These are phyloP conservation scores for Acanthococcus lagerstroemiae DNA, from an alignment of 2,888 invertebrate genomes.

Conservation along the genomic window DNA sequence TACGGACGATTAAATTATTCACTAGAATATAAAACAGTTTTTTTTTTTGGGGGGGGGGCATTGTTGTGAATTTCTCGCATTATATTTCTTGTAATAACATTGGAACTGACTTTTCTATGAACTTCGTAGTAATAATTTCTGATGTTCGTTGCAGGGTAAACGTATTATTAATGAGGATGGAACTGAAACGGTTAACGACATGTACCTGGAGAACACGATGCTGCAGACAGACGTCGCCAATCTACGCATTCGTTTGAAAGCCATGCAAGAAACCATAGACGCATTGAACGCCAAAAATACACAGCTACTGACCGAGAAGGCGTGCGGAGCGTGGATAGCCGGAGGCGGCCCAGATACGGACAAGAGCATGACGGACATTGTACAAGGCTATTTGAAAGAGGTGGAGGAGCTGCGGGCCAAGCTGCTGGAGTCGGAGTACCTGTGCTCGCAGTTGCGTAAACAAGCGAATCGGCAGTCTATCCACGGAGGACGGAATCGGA, in stretches of 20 bases:
- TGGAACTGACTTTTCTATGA: constrained; percentile 10
- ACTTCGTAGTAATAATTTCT: too few relatives aligned
- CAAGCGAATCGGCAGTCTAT: constrained; percentile 14
- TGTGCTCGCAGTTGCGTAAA: constrained; percentile 59
- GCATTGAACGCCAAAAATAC: constrained; percentile 72
- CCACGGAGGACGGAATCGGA: constrained; percentile 12
- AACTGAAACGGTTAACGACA: constrained; percentile 78
- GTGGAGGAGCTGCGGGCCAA: constrained; percentile 83
- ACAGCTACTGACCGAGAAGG: constrained; percentile 68
- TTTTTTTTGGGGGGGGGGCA: too few relatives aligned
- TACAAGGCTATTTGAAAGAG: constrained; percentile 78
- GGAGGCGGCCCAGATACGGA: constrained; percentile 41
- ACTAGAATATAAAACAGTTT: too few relatives aligned
- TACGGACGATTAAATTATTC: too few relatives aligned
- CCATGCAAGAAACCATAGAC: constrained; percentile 88
- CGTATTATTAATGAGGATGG: constrained; percentile 78
- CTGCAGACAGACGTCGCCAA: constrained; percentile 79
- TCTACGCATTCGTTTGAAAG: constrained; percentile 77
- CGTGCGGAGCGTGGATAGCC: constrained; percentile 40
- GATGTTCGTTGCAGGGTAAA: constrained; percentile 58
- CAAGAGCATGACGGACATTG: constrained; percentile 53
- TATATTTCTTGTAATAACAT: too few relatives aligned
- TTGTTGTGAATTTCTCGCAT: too few relatives aligned
- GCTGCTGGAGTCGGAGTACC: constrained; percentile 74
- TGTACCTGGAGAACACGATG: constrained; percentile 91